Evolutionary conservation across 2,797 vertebrate genomes (phyloP).

Genomic region (Chiloscyllium punctatum): DNA sequence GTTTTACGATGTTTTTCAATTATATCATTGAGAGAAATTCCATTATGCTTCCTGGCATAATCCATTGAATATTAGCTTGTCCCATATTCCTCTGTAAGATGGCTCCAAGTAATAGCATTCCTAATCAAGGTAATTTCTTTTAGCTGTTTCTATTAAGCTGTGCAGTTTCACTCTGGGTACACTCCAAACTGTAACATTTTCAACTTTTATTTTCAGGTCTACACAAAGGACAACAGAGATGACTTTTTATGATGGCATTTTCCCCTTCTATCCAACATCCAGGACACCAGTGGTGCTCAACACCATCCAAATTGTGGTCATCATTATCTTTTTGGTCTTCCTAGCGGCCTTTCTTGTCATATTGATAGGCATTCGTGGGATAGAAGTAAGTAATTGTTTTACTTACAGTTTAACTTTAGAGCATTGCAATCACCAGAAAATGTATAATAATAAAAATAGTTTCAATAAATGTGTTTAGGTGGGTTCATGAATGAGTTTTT

Average conservation of each 20-base stretch:
- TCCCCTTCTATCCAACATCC: not conserved
- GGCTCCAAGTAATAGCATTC: not conserved
- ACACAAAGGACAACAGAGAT: not conserved
- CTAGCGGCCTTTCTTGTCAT: not conserved
- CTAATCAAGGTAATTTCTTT: not conserved
- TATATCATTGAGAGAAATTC: not conserved
- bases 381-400: not conserved
- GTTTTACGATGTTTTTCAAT: not conserved
- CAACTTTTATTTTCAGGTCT: not conserved
- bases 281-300: not conserved
- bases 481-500: not conserved
- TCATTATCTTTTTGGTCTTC: constrained; percentile 25
- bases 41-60: not conserved
- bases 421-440: not conserved
- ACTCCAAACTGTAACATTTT: not conserved
- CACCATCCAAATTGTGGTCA: not conserved
- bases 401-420: not conserved
- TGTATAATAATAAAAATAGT: not conserved
- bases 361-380: not conserved
- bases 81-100: not conserved
- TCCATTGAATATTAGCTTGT: not conserved
- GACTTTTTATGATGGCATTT: constrained; percentile 31
- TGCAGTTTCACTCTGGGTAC: not conserved
- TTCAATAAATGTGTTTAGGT: not conserved
- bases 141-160: not conserved